Percentiles rank a stretch among this genome's conserved stretches.
phyloP scores from a whole-genome alignment of 2,888 invertebrate species.

The Arenicola marina region DNA sequence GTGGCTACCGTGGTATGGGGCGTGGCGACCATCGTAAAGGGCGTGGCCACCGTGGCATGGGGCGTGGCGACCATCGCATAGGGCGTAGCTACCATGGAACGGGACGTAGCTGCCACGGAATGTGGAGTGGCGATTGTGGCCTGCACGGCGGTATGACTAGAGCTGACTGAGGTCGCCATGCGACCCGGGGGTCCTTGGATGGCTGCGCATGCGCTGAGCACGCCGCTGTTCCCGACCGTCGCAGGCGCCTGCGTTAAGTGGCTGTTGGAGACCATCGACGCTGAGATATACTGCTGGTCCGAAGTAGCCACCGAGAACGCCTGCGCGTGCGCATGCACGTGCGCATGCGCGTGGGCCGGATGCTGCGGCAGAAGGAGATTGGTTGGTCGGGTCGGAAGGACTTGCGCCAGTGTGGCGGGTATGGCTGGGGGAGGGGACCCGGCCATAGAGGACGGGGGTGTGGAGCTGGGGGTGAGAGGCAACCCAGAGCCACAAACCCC shows the following conservation, averaged over 20 bases:
- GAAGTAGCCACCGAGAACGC: too few species aligned
- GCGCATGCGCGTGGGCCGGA: too few species aligned
- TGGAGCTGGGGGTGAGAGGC: background rate
- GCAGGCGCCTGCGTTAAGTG: conserved; percentile 7
- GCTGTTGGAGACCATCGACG: conserved; percentile 6
- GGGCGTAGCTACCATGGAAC: too few species aligned
- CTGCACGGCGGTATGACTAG: background rate
- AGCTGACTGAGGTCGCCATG: background rate
- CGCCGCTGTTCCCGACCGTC: conserved; percentile 4
- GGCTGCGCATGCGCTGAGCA: conserved; percentile 4
- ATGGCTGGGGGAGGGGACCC: background rate
- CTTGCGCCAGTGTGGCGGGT: background rate
- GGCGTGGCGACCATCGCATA: too few species aligned
- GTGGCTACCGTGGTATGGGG: too few species aligned
- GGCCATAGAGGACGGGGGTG: background rate
- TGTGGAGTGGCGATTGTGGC: background rate
- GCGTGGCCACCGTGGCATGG: too few species aligned
- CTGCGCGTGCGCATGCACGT: conserved; percentile 4
- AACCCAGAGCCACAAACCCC: background rate
- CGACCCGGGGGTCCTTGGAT: background rate
- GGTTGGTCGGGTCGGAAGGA: background rate
- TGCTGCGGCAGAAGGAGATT: too few species aligned
- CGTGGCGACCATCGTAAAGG: too few species aligned
- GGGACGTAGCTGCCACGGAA: too few species aligned
- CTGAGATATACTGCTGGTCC: conserved; percentile 3